Evolutionary conservation across 2,797 vertebrate species (phyloP).

Genomic region (Danio kyathit): DNA sequence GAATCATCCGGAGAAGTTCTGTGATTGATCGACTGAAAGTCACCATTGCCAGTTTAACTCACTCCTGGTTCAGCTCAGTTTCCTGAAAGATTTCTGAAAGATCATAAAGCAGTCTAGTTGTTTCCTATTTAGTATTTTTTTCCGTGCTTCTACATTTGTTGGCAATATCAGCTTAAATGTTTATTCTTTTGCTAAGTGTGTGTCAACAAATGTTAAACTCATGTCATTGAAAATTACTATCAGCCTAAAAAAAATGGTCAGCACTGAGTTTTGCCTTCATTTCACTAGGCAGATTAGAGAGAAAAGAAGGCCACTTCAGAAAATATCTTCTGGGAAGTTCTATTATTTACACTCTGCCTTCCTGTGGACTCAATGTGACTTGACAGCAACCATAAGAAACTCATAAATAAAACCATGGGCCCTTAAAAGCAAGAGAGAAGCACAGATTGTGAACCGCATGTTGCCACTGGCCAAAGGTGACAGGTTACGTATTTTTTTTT

Average conservation of each 20-base stretch:
- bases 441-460: constrained; percentile 29
- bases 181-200: background rate
- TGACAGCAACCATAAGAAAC: constrained; percentile 81
- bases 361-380: constrained; percentile 76
- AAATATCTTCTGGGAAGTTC: constrained; percentile 75
- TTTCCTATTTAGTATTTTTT: background rate
- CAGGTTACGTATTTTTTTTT: constrained; percentile 51
- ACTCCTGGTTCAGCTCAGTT: background rate
- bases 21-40: constrained; percentile 54
- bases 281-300: constrained; percentile 38
- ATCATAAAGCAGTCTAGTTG: background rate
- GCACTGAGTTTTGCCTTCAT: constrained; percentile 2
- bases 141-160: background rate
- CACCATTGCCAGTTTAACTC: constrained; percentile 47
- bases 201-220: background rate
- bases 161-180: background rate
- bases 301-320: constrained; percentile 69
- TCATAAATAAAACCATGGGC: constrained; percentile 83
- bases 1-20: constrained; percentile 57
- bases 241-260: constrained; percentile 9
- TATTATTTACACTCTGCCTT: constrained; percentile 84
- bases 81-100: constrained; percentile 2
- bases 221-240: constrained; percentile 21
- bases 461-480: constrained; percentile 59
- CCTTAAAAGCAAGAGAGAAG: constrained; percentile 78